These are phyloP conservation scores for Tangara arthus DNA, from an alignment of 2,797 vertebrate species.

Conservation along the genomic window DNA sequence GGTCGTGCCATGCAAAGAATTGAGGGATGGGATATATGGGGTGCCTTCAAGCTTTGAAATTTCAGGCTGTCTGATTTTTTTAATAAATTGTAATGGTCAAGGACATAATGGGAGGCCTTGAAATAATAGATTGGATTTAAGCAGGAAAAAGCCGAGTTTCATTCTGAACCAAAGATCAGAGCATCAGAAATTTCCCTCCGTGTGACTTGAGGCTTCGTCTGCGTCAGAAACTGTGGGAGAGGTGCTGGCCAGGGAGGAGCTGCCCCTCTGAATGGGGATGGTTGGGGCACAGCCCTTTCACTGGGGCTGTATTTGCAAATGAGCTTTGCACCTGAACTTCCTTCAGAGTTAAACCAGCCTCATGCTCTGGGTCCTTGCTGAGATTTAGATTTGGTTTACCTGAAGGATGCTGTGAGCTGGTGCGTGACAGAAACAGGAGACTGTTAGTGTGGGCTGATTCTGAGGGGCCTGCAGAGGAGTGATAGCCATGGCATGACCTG, in stretches of 20 bases:
- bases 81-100: background rate
- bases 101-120: background rate
- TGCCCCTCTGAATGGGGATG: rapidly evolving
- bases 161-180: background rate
- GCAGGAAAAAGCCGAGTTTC: background rate
- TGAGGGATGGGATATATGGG: background rate
- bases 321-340: background rate
- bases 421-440: background rate
- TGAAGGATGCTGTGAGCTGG: background rate
- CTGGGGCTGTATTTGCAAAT: background rate
- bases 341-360: background rate
- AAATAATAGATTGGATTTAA: background rate
- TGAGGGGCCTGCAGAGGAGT: background rate
- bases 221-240: background rate
- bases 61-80: background rate
- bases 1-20: background rate
- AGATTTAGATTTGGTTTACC: background rate
- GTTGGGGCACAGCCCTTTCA: background rate
- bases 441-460: background rate
- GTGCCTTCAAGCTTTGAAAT: background rate
- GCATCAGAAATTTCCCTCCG: rapidly evolving
- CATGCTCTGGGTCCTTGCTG: background rate
- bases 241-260: background rate
- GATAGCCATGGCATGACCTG: background rate
- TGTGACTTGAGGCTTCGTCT: background rate